A percentile compares a stretch with the other conserved stretches of the same genome.
These are phyloP conservation scores for Neodon shergylaensis DNA, from an alignment of 2,113 vertebrate genomes.

Conservation along the genomic window DNA sequence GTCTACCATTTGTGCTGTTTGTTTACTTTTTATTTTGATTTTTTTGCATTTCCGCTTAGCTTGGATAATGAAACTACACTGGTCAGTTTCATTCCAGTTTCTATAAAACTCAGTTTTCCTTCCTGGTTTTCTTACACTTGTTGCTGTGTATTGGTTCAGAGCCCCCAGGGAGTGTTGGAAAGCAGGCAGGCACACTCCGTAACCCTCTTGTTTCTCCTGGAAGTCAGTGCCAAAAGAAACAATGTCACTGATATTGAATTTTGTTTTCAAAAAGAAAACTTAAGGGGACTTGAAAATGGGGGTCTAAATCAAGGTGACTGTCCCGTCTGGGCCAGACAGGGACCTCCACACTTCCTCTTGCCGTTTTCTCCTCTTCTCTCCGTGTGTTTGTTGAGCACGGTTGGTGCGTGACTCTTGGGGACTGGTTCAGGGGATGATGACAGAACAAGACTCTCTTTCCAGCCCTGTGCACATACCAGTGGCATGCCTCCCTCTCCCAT, in stretches of 20 bases:
- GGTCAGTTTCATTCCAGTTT: constrained; percentile 82
- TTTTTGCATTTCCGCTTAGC: constrained; percentile 77
- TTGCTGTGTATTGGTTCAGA: constrained; percentile 76
- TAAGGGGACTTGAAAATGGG: constrained; percentile 75
- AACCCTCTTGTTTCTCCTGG: constrained; percentile 72
- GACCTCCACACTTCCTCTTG: constrained; percentile 73
- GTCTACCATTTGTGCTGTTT: constrained; percentile 84
- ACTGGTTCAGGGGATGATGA: constrained; percentile 88
- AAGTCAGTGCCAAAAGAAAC: constrained; percentile 77
- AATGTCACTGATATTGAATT: constrained; percentile 75
- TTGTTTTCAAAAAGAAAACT: constrained; percentile 54
- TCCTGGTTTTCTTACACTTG: constrained; percentile 76
- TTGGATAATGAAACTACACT: constrained; percentile 76
- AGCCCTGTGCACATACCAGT: constrained; percentile 82
- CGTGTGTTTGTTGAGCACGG: constrained; percentile 78
- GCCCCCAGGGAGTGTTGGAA: constrained; percentile 65
- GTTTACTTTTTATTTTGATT: constrained; percentile 83
- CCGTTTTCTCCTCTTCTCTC: constrained; percentile 83
- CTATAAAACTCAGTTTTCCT: constrained; percentile 76
- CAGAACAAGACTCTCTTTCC: constrained; percentile 88
- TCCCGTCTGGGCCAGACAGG: constrained; percentile 65
- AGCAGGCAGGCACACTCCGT: constrained; percentile 61
- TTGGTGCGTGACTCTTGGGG: constrained; percentile 84
- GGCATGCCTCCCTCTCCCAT: constrained; percentile 72
- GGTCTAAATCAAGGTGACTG: constrained; percentile 71